Conservation (phyloP, 1,140 invertebrate species). For the Zaprionus davidi region DNA sequence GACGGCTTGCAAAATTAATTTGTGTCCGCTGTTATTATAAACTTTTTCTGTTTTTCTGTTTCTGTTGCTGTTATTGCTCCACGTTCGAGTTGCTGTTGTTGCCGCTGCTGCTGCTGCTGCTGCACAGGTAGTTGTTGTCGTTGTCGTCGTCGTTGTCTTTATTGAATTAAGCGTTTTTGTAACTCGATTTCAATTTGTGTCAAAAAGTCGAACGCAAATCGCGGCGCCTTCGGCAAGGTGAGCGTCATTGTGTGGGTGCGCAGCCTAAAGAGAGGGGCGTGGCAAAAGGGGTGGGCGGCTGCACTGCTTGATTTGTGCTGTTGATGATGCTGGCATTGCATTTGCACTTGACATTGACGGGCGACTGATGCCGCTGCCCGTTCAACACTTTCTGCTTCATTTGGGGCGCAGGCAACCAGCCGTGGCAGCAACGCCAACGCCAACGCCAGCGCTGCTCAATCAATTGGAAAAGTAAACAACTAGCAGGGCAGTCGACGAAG, state of each 20-base stretch:
- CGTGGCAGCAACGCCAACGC: slow-evolving; percentile 16
- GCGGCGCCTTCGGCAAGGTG: slow-evolving; percentile 49
- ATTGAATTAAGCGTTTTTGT: slow-evolving; percentile 67
- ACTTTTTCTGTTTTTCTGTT: slow-evolving; percentile 55
- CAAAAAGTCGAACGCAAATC: slow-evolving; percentile 59
- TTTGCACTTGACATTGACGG: slow-evolving; percentile 76
- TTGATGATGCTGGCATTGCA: slow-evolving; percentile 42
- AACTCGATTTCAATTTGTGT: slow-evolving; percentile 71
- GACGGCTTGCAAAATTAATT: slow-evolving; percentile 80
- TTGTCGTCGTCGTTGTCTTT: slow-evolving; percentile 52
- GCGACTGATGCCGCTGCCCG: slow-evolving; percentile 34
- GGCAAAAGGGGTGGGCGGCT: slow-evolving; percentile 13
- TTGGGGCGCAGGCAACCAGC: slow-evolving; percentile 48
- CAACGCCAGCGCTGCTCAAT: slow-evolving; percentile 56
- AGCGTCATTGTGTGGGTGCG: slow-evolving; percentile 8
- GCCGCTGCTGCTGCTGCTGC: slow-evolving; percentile 33
- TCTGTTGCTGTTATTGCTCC: slow-evolving; percentile 48
- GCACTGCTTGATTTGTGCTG: slow-evolving; percentile 51
- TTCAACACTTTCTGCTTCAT: slow-evolving; percentile 76
- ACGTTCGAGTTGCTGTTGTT: slow-evolving; percentile 37
- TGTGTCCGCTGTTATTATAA: slow-evolving; percentile 81
- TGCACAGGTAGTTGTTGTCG: slow-evolving; percentile 15
- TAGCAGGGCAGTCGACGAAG: slow-evolving; percentile 14
- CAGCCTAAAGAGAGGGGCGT: background rate
- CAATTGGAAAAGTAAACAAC: slow-evolving; percentile 79